Base-by-base conservation (phyloP, 2,797 vertebrate species). In the Natrix natrix region DNA sequence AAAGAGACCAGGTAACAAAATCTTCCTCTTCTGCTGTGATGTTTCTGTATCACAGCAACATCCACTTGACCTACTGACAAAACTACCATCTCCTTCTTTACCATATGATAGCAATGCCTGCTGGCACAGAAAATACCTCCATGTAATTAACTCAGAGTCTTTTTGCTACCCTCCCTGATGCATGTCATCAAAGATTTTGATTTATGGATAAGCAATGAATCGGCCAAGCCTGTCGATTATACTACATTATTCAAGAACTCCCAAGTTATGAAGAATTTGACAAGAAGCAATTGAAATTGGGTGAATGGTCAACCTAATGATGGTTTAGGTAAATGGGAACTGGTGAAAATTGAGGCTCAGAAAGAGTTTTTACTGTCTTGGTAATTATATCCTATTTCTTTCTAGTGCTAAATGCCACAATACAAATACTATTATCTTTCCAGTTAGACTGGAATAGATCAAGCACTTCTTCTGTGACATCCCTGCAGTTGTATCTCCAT, bases 401-500 rank as follows among this genome's bases (percentile, higher is more conserved):
- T 24, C 54, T 8, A 83, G 92, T 93, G 2, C 32, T 43, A 43
- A 94, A 94, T 59, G 94, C 94, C 24, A 57, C 94, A 26, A 32
- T 93, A 24, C 94, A 93, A 0, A 16, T 93, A 57, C 93, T 88
- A 32, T 91, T 95, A 11, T 93, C 94, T 32, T 94, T 93, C 63
- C 93, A 37, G 0, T 86, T 95, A 66, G 1, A 26, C 0, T 95
- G 78, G 20, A 92, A 3, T 8, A 90, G 91, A 92, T 94, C 63
- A 89, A 90, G 26, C 95, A 96, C n/a, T 95, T 96, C 56, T 95
- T 95, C 86, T 95, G 95, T 52, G 93, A 95, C 24, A 95, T 94
- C 66, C 90, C 94, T 12, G 92, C 92, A 63, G 78, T 95, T 5
- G 24, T 94, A 61, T 94, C 90, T 0, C 69, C 95, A 5, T 95